Percentiles rank a stretch among this genome's conserved stretches.
phyloP scores from a whole-genome alignment of 2,797 vertebrate species.

The Betta splendens region DNA sequence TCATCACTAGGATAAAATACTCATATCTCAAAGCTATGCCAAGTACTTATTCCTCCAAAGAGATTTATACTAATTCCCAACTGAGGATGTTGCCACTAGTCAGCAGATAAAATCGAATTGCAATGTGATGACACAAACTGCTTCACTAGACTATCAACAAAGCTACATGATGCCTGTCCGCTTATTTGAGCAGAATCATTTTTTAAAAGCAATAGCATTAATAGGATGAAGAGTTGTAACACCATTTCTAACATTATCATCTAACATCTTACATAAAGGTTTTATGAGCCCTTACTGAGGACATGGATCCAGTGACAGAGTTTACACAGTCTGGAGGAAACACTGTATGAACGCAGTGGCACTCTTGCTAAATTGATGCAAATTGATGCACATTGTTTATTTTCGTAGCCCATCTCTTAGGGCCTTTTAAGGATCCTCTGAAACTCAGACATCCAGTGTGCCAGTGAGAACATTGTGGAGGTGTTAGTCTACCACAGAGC shows the following conservation, averaged over 20 bases:
- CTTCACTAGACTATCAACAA: not conserved
- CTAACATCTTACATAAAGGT: too few relatives aligned
- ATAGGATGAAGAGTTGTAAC: not conserved
- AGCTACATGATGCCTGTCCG: not conserved
- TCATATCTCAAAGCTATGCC: slow-evolving; percentile 16
- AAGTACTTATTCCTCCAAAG: slow-evolving; percentile 23
- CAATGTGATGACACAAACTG: not conserved
- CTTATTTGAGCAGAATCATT: not conserved
- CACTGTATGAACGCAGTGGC: not conserved
- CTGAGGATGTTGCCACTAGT: slow-evolving; percentile 9
- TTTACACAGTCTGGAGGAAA: not conserved
- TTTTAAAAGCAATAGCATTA: not conserved
- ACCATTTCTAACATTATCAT: too few relatives aligned
- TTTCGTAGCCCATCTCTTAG: slow-evolving; percentile 24
- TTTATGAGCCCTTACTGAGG: not conserved
- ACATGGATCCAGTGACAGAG: not conserved
- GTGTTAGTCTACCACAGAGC: slow-evolving; percentile 36
- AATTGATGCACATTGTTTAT: slow-evolving; percentile 23
- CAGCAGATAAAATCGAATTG: slow-evolving; percentile 4
- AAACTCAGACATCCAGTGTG: slow-evolving; percentile 23
- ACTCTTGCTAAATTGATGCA: slow-evolving; percentile 19
- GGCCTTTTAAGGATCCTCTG: slow-evolving; percentile 34
- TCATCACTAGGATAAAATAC: slow-evolving; percentile 6
- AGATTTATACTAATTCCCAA: slow-evolving; percentile 22
- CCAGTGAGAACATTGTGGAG: slow-evolving; percentile 31